Evolutionary conservation across 2,888 invertebrate genomes (phyloP), one percentile per base, ranked within the genome.

Genomic region (Trissoscelio sp.): DNA sequence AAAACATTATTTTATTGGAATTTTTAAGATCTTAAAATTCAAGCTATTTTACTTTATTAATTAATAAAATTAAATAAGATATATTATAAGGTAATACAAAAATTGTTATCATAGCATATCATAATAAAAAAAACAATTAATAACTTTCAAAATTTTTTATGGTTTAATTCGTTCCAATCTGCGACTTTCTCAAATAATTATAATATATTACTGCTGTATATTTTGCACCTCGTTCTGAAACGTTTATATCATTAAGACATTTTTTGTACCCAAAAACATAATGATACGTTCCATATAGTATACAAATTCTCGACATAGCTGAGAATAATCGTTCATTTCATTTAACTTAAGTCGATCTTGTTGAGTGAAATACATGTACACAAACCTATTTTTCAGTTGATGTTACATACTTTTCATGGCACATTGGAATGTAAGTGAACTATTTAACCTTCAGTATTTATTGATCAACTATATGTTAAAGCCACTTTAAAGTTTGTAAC

Each of bases 221-320:
- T 4, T 64, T 64, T 64, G 46, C 64, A 51, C 51, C 46, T 64
- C 14, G 14, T 51, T 64, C 11, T 18, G 4, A 64, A 64, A 51
- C 51, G 5, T 22, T 66, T 48, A 22, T 51, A 11, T 14, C 20
- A 51, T 66, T 66, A 66, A 22, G 37, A 22, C 4, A 18, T 48
- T 66, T 67, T 67, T 39, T 53, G 28, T 6, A 4, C 18, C 16
- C 37, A 14, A 48, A 53, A 28, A 42, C 18, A 31, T 67, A 67
- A 67, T 67, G 67, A 39, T 67, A 67, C 53, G 53, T 67, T 67
- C 39, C 42, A 28, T 53, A 42, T 66, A n/a, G n/a, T n/a, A 20
- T 28, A 16, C 42, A 14, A 55, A 69, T 69, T 69, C 31, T 24
- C 44, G 18, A 18, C 55, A 20, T 55, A 28, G 9, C 22, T 34